Evolutionary conservation across 2,888 invertebrate genomes (phyloP).

Genomic region (Ryuthela nishihirai): DNA sequence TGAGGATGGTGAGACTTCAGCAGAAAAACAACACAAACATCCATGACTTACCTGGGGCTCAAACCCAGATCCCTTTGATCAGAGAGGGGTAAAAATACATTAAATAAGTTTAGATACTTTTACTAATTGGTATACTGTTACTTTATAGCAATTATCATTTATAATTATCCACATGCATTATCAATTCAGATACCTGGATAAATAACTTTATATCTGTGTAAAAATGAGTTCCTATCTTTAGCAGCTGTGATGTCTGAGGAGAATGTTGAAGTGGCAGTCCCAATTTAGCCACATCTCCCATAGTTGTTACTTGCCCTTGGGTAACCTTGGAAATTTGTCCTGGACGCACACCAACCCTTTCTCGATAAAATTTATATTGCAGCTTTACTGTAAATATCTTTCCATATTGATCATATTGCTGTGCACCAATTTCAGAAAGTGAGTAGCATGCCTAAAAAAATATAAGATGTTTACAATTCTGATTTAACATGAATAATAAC

Average conservation of each 20-base stretch:
- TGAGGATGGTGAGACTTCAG: too few relatives aligned
- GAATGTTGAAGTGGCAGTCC: conserved; percentile 96
- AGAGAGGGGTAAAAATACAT: too few relatives aligned
- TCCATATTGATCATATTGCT: conserved; percentile 98
- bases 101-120: too few relatives aligned
- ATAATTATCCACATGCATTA: not conserved
- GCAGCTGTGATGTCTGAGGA: conserved; percentile 90
- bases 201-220: conserved; percentile 90
- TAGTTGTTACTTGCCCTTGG: conserved; percentile 74
- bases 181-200: conserved; percentile 58
- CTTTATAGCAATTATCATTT: not conserved
- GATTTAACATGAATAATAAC: too few relatives aligned
- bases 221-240: conserved; percentile 87
- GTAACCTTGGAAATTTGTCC: conserved; percentile 93
- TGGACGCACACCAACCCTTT: conserved; percentile 91
- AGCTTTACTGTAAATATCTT: conserved; percentile 98
- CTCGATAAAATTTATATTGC: conserved; percentile 97
- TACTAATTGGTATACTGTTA: not conserved
- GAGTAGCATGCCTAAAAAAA: conserved; percentile 80
- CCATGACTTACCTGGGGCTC: too few relatives aligned
- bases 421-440: conserved; percentile 83
- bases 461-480: too few relatives aligned
- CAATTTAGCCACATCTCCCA: conserved; percentile 90
- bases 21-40: too few relatives aligned
- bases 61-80: too few relatives aligned